Conservation (phyloP, 2,888 invertebrate species). For the Calephelis perditalis region DNA sequence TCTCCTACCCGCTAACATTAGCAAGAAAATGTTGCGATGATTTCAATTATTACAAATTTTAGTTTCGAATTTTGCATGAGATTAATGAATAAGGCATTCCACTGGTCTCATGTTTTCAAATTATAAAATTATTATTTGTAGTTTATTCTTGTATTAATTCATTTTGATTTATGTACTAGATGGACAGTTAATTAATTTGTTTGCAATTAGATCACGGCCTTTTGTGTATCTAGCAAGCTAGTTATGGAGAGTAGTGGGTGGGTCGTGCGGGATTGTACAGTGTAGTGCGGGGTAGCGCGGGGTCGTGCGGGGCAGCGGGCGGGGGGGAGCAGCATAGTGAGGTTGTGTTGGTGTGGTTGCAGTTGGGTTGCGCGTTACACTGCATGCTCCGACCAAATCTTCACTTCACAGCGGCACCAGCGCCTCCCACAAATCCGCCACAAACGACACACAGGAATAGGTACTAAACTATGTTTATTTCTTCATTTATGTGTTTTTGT, state of each 20-base stretch:
- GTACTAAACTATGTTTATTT: slow-evolving; percentile 74
- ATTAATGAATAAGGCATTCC: slow-evolving; percentile 58
- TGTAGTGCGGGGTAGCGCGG: slow-evolving; percentile 17
- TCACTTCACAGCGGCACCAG: slow-evolving; percentile 76
- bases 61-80: slow-evolving; percentile 58
- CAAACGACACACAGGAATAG: slow-evolving; percentile 77
- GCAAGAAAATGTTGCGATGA: slow-evolving; percentile 78
- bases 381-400: slow-evolving; percentile 88
- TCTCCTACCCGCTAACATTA: slow-evolving; percentile 75
- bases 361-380: slow-evolving; percentile 94
- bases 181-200: slow-evolving; percentile 64
- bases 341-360: slow-evolving; percentile 84
- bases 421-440: slow-evolving; percentile 75
- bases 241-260: slow-evolving; percentile 36
- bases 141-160: slow-evolving; percentile 30
- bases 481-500: slow-evolving; percentile 72
- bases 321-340: slow-evolving; percentile 52
- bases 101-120: slow-evolving; percentile 52
- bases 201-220: slow-evolving; percentile 52
- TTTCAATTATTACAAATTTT: slow-evolving; percentile 45
- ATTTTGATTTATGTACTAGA: slow-evolving; percentile 17
- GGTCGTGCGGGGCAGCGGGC: slow-evolving; percentile 24
- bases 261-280: slow-evolving; percentile 20
- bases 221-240: slow-evolving; percentile 24
- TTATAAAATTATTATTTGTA: slow-evolving; percentile 34